Percentiles rank a stretch among this genome's conserved stretches.
Conservation (phyloP, 2,113 vertebrate species). For the Notothenia rossii region DNA sequence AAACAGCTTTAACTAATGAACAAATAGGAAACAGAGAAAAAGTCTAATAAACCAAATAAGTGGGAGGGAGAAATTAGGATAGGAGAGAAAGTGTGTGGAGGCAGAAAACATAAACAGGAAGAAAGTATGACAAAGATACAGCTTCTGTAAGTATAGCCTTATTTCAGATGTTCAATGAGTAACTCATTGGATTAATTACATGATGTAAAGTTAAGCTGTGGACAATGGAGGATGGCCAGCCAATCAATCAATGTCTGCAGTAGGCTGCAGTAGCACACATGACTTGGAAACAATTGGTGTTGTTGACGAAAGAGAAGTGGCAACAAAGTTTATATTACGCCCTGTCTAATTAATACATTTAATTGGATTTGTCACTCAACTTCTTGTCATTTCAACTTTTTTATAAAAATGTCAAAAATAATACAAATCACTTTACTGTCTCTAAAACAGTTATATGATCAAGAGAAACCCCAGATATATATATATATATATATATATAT, state of each 20-base stretch:
- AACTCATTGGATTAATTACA: background rate
- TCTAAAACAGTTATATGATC: too few species aligned
- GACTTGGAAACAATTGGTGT: too few species aligned
- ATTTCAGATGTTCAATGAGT: background rate
- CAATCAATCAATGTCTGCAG: background rate
- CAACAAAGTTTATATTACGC: too few species aligned
- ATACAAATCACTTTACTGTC: background rate
- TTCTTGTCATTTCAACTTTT: background rate
- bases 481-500: too few species aligned
- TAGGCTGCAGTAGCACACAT: too few species aligned
- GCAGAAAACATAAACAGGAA: background rate
- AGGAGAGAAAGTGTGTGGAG: background rate
- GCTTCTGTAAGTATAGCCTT: background rate
- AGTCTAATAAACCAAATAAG: slow-evolving; percentile 30
- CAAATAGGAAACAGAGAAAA: slow-evolving; percentile 39
- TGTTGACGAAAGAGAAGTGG: too few species aligned
- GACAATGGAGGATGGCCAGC: background rate
- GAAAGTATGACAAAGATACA: background rate
- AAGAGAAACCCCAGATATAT: too few species aligned
- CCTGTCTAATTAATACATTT: background rate
- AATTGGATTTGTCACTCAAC: too few species aligned
- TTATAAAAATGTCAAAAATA: background rate
- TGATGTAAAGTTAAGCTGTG: background rate
- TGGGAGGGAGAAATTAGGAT: background rate
- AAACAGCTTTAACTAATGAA: slow-evolving; percentile 46